Base-by-base conservation (phyloP, 2,888 invertebrate species). In the Agrochola lota region DNA sequence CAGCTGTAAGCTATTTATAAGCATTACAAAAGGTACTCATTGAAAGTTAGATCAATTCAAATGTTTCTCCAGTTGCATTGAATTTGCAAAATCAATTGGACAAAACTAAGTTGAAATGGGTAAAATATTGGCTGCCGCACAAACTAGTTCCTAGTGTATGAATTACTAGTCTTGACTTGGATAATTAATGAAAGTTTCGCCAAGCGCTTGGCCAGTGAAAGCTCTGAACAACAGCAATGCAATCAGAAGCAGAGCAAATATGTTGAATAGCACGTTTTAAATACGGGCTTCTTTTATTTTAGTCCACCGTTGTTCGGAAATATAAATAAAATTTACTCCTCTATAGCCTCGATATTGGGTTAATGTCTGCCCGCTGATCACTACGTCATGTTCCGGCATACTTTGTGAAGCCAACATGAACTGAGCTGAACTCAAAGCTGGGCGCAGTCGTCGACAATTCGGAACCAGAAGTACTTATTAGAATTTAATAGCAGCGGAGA, bases 101-200 rank as follows among this genome's bases (percentile, higher is more conserved):
- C 72, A 73, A 77, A 72, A 86, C 70, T 76, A 59, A 77, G 69
- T 77, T 67, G 69, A 66, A 85, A 67, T 74, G 64, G 77, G 67
- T 84, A 71, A 83, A 87, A 84, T 84, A 88, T 85, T 81, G 84
- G 68, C 63, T 78, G 73, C 64, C n/a, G 69, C 64, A 71, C 67
- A 35, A 83, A 82, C 74, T 83, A 77, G 73, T 78, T 77, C 71
- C 66, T 35, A 71, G 23, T 80, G 43, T 83, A 87, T 81, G 74
- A 73, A 81, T 85, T 82, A 85, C 80, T 77, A 72, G 76, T 67
- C 72, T 74, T 73, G 78, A 67, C 75, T 88, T 66, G 83, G 55
- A 77, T 88, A 81, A 87, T 88, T 85, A 87, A 88, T 85, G 71
- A 72, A 88, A 88, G 85, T 88, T 88, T 81, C 77, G 46, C 76